phyloP scores from a whole-genome alignment of 2,888 invertebrate genomes.

The Thymelicus acteon region DNA sequence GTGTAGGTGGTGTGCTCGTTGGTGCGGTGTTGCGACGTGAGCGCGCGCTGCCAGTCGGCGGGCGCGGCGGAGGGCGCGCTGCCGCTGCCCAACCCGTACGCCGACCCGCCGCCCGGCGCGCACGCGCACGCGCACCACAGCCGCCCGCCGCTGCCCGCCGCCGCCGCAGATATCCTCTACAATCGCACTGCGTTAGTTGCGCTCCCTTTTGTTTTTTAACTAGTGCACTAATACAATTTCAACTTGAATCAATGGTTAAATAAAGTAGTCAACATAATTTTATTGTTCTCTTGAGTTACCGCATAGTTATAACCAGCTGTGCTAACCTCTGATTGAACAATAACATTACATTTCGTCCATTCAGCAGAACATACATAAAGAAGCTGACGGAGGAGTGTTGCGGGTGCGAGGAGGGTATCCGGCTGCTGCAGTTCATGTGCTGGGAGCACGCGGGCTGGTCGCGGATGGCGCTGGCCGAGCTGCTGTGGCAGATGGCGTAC shows the following conservation, averaged over 20 bases:
- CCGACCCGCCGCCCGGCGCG: slow-evolving; percentile 86
- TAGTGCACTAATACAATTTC: no score
- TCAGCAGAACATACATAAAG: slow-evolving; percentile 89
- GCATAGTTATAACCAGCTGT: no score
- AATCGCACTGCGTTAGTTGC: slow-evolving; percentile 84
- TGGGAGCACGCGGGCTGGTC: slow-evolving; percentile 99
- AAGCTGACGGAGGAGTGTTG: slow-evolving; percentile 98
- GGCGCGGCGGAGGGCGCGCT: slow-evolving; percentile 79
- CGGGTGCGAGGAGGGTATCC: slow-evolving; percentile 95
- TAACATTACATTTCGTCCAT: slow-evolving; percentile 6
- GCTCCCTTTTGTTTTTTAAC: neutral
- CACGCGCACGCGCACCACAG: slow-evolving; percentile 40
- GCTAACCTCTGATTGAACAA: neutral
- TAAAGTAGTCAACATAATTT: no score
- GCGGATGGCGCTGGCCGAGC: slow-evolving; percentile 93
- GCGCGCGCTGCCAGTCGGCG: slow-evolving; percentile 86
- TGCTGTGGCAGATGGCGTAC: slow-evolving; percentile 95
- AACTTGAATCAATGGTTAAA: no score
- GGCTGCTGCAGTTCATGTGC: slow-evolving; percentile 95
- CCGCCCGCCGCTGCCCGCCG: slow-evolving; percentile 46
- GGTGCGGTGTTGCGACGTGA: slow-evolving; percentile 96
- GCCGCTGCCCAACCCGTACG: slow-evolving; percentile 87
- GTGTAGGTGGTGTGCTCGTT: slow-evolving; percentile 91
- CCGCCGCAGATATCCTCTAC: slow-evolving; percentile 93
- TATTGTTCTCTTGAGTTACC: no score